A percentile compares a stretch with the other conserved stretches of the same genome.
Evolutionary conservation across 2,113 vertebrate genomes (phyloP).

Genomic region (Ptilonorhynchus violaceus): DNA sequence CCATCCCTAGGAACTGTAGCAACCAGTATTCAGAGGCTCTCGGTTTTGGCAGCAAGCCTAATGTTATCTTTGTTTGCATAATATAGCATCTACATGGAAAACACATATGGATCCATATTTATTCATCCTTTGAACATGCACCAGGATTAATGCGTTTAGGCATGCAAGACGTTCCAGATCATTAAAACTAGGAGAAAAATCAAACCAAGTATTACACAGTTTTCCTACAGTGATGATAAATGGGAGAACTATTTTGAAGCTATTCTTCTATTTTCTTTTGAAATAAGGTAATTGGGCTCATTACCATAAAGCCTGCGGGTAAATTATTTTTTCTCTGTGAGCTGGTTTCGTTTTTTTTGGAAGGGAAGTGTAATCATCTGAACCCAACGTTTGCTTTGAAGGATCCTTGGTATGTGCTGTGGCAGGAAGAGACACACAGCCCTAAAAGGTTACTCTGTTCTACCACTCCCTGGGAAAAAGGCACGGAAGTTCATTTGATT

Average conservation of each 20-base stretch:
- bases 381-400: not conserved
- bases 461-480: not conserved
- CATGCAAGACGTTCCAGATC: not conserved
- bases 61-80: not conserved
- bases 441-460: not conserved
- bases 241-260: constrained; percentile 8
- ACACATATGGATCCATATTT: not conserved
- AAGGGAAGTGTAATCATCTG: not conserved
- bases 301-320: constrained; percentile 26
- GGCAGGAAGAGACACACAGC: not conserved
- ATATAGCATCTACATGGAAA: not conserved
- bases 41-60: not conserved
- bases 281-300: constrained; percentile 53
- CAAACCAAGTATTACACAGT: not conserved
- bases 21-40: not conserved
- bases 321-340: constrained; percentile 24
- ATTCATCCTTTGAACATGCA: not conserved
- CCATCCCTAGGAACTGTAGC: not conserved
- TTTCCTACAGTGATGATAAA: constrained; percentile 3
- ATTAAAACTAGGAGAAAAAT: not conserved
- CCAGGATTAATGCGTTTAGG: not conserved
- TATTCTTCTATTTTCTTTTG: constrained; percentile 37
- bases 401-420: not conserved
- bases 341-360: not conserved
- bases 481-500: not conserved